Base-by-base conservation (phyloP, 2,888 invertebrate species). In the Agrochola macilenta region DNA sequence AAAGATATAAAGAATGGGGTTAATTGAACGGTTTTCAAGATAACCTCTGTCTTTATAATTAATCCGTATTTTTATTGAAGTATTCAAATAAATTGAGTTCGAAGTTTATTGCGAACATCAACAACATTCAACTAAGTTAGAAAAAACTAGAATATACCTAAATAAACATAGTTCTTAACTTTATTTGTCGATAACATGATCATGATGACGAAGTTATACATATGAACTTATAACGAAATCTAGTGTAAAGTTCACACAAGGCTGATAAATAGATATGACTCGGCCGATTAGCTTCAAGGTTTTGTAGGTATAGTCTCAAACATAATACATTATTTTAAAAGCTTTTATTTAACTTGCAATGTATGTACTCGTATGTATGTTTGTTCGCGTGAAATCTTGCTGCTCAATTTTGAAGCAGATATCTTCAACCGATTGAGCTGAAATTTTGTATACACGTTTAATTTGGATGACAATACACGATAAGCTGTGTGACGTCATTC, bases 11-110 rank as follows among this genome's bases (percentile, higher is more conserved):
- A 73, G 60, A 63, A 71, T 43, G 39, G 52, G 20, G 60, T 65
- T 87, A 84, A 77, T 84, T 81, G 73, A 87, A 75, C 72, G 73
- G 54, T 76, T 78, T 79, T 75, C 52, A 71, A 72, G 77, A 78
- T 74, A 75, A 80, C 58, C 70, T 76, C 35, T 60, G 35, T 61
- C 60, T 43, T 64, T 26, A 69, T 69, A 74, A 83, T 79, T 69
- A 69, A 76, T 63, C 17, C 23, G 12, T 60, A 30, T 74, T 52
- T 75, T 63, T 39, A 54, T 8, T 54, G 26, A 35, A 54, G 17
- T 7, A 26, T 74, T 64, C 14, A n/a, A 81, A 17, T 17, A 58
- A 58, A 75, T 64, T 78, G 23, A 65, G 17, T 69, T 74, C 5
- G 23, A 77, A 68, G 49, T 82, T 58, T 26, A 81, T 4, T 58